Conservation (phyloP, 2,797 vertebrate genomes). For the Heterohyrax brucei region DNA sequence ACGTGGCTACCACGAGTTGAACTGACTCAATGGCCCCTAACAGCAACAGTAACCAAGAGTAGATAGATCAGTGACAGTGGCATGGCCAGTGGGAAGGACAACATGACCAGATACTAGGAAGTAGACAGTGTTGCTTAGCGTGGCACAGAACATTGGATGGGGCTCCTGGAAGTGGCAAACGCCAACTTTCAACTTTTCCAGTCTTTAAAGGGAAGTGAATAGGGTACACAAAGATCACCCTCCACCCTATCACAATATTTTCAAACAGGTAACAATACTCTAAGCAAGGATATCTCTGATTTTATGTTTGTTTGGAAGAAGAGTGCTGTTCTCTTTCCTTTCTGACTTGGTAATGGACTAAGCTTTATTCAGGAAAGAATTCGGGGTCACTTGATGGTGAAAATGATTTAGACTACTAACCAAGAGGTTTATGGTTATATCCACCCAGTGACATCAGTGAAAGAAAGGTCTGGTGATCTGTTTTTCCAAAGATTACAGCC, state of each 20-base stretch:
- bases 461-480: background rate
- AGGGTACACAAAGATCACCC: background rate
- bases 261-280: background rate
- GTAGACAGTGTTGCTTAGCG: background rate
- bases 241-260: background rate
- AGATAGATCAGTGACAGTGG: background rate
- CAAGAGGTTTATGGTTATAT: background rate
- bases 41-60: background rate
- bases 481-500: background rate
- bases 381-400: background rate
- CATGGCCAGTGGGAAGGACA: background rate
- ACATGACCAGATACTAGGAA: background rate
- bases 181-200: background rate
- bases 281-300: background rate
- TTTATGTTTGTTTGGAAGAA: background rate
- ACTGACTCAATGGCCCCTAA: background rate
- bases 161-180: background rate
- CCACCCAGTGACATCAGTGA: background rate
- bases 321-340: background rate
- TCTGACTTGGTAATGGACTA: background rate
- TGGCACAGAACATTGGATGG: background rate
- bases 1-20: background rate
- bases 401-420: background rate
- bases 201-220: background rate
- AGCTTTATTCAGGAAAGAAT: background rate